A percentile compares a stretch with the other conserved stretches of the same genome.
Evolutionary conservation across 2,797 vertebrate species (phyloP).

Genomic region (Huso huso): DNA sequence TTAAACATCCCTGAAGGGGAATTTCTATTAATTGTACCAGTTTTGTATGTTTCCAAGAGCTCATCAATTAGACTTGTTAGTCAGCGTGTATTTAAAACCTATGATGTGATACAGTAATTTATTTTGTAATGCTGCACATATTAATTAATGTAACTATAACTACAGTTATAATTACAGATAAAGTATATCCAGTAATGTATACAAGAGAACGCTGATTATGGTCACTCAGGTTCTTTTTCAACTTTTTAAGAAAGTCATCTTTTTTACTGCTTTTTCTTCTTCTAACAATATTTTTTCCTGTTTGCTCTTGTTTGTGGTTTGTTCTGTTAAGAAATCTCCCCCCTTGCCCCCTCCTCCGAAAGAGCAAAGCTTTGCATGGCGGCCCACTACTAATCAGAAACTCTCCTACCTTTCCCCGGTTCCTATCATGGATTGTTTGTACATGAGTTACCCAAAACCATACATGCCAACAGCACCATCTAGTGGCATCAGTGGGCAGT

Average conservation of each 20-base stretch:
- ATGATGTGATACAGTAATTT: too few species aligned
- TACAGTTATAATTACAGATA: too few species aligned
- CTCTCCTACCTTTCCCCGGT: constrained; percentile 34
- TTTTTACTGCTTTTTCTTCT: constrained; percentile 21
- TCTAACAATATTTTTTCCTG: constrained; percentile 5
- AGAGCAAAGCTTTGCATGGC: constrained; percentile 67
- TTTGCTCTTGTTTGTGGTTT: constrained; percentile 17
- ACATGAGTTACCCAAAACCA: constrained; percentile 54
- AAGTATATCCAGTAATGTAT: too few species aligned
- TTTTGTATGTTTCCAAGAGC: too few species aligned
- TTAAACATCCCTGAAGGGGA: too few species aligned
- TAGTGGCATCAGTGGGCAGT: constrained; percentile 30
- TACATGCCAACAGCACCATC: constrained; percentile 29
- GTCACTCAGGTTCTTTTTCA: too few species aligned
- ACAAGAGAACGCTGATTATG: too few species aligned
- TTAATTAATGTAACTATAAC: too few species aligned
- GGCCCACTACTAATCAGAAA: constrained; percentile 39
- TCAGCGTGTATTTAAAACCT: too few species aligned
- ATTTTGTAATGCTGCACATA: too few species aligned
- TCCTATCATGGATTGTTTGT: constrained; percentile 50
- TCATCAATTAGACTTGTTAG: too few species aligned
- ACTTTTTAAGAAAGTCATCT: neutral
- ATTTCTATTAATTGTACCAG: too few species aligned
- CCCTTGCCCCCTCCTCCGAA: constrained; percentile 43
- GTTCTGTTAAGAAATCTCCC: constrained; percentile 26